Evolutionary conservation across 2,797 vertebrate genomes (phyloP).

Genomic region (Adrianichthys oophorus): DNA sequence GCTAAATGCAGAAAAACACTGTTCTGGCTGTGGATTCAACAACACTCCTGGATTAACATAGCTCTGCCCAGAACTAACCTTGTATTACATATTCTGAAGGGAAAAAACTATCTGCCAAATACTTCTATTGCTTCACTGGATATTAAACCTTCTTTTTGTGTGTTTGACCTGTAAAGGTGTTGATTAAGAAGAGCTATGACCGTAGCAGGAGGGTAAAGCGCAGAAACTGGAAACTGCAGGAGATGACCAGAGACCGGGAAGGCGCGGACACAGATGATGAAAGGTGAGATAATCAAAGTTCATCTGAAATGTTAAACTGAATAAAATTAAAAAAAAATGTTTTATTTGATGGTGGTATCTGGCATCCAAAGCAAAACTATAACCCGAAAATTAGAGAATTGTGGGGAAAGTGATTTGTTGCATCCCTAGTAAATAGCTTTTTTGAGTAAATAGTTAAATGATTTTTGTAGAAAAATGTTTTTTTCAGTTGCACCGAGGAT

Average conservation of each 20-base stretch:
- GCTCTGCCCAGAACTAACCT: too few species aligned
- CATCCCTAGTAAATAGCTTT: too few species aligned
- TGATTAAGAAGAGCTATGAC: constrained; percentile 97
- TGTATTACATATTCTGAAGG: too few species aligned
- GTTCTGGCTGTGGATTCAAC: background rate
- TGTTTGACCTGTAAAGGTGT: constrained; percentile 73
- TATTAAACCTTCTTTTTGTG: background rate
- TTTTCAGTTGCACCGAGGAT: constrained; percentile 3
- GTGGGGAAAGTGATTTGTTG: too few species aligned
- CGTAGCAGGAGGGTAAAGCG: constrained; percentile 84
- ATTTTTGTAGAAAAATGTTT: constrained; percentile 1
- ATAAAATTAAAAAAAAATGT: too few species aligned
- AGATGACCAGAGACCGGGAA: constrained; percentile 86
- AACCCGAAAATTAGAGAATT: too few species aligned
- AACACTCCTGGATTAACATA: too few species aligned
- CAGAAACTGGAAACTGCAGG: constrained; percentile 95
- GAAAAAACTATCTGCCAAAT: too few species aligned
- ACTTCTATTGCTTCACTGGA: background rate
- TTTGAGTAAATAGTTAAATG: background rate
- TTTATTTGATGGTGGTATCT: too few species aligned
- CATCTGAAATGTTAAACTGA: too few species aligned
- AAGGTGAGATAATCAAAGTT: constrained; percentile 73
- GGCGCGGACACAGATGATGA: constrained; percentile 86
- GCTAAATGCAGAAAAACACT: constrained; percentile 45
- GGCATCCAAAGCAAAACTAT: too few species aligned